Base-by-base conservation (phyloP, 2,888 invertebrate species). In the Heteromyza rotundicornis region DNA sequence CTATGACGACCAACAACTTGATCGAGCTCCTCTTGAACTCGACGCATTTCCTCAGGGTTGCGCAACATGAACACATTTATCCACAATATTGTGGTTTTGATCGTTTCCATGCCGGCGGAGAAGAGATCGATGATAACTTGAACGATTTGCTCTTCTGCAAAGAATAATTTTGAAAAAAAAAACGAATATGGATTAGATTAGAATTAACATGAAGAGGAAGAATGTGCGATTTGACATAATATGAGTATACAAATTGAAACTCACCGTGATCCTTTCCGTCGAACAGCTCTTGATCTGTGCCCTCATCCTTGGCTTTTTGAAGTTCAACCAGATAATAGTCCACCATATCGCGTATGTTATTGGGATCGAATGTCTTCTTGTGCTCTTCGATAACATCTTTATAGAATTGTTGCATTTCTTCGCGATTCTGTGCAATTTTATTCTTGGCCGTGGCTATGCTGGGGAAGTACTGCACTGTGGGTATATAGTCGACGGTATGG, bases 101-200 rank as follows among this genome's bases (percentile, higher is more conserved):
- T 94, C 0, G 95, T 95, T 82, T 96, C 96, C 92, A 95, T 93
- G 22, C 95, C 95, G 57, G 95, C 95, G 12, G 94, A 92, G 84
- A 95, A 95, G 40, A 96, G 85, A 80, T 96, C 96, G 16, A 93
- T 94, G 73, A 96, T 89, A 60, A 95, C 92, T 85, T 96, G 96
- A 74, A 94, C 93, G 76, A 96, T 87, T 84, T 96, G 96, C 59
- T 92, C 88, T 86, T 95, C 95, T 93, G 85, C 53, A 63, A 64
- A 50, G 8, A 7, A 10, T 27, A 27, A 27, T 5, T 27, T 27
- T 49, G 49, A 54, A 12, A 2, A 50, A 50, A 47, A 35, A 58
- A 47, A 47, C 32, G 23, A 57, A 17, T 5, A 32, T 22, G 12
- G 10, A 35, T 27, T 35, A 27, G n/a, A 12, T 51, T 19, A 3